These are phyloP conservation scores for Maccullochella peelii DNA, from an alignment of 2,113 vertebrate species.

Conservation along the genomic window DNA sequence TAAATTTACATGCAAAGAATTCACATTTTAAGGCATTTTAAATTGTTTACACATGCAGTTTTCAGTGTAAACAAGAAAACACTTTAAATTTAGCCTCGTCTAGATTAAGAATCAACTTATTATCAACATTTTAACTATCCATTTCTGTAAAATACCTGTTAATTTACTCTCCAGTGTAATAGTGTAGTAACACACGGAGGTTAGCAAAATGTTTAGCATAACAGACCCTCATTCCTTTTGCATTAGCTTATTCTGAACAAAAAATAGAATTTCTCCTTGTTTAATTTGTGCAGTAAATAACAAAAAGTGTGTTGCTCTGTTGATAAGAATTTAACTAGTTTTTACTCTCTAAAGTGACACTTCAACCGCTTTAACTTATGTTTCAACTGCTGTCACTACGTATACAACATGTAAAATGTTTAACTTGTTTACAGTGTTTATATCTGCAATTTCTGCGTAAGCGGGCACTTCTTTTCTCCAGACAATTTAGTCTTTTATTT, in stretches of 20 bases:
- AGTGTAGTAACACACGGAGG: background rate
- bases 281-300: constrained; percentile 11
- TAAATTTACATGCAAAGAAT: background rate
- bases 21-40: background rate
- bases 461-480: background rate
- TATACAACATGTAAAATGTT: background rate
- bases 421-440: too few relatives aligned
- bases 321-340: background rate
- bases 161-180: too few relatives aligned
- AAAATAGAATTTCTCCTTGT: constrained; percentile 3
- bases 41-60: background rate
- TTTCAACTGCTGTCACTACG: background rate
- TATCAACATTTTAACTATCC: background rate
- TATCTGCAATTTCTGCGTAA: background rate
- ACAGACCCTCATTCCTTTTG: background rate
- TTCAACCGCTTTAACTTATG: background rate
- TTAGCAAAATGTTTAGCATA: background rate
- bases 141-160: background rate
- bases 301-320: background rate
- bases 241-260: background rate
- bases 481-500: background rate
- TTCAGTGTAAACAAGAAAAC: background rate
- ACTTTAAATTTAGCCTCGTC: too few relatives aligned
- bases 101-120: too few relatives aligned
- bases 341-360: constrained; percentile 23